phyloP scores from a whole-genome alignment of 2,113 vertebrate species.

The Sisor rabdophorus region DNA sequence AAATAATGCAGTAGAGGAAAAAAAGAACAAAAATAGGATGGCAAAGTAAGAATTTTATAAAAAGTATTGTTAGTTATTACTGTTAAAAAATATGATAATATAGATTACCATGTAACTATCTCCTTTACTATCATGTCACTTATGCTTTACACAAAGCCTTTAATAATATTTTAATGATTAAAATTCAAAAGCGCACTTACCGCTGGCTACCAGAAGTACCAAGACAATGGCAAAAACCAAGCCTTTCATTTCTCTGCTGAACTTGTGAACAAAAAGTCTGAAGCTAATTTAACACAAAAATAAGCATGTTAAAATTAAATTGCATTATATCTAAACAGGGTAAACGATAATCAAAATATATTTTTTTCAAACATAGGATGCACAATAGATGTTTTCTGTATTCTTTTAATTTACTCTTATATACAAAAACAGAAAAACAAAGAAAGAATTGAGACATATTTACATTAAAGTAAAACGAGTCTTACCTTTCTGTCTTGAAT shows the following conservation, averaged over 20 bases:
- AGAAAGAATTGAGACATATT: too few species aligned
- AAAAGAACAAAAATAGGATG: too few species aligned
- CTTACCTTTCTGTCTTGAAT: too few species aligned
- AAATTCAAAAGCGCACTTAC: slow-evolving; percentile 64
- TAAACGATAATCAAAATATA: background rate
- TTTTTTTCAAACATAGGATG: background rate
- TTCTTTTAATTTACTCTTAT: too few species aligned
- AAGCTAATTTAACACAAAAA: background rate
- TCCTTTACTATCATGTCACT: background rate
- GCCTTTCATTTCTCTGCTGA: slow-evolving; percentile 62
- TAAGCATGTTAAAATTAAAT: too few species aligned
- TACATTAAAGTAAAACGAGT: too few species aligned
- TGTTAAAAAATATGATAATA: background rate
- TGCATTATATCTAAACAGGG: background rate
- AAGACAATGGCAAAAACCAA: slow-evolving; percentile 55
- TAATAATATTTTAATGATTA: slow-evolving; percentile 25
- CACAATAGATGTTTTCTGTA: too few species aligned
- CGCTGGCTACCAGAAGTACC: slow-evolving; percentile 58
- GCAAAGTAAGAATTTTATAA: too few species aligned
- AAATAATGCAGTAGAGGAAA: too few species aligned
- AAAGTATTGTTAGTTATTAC: too few species aligned
- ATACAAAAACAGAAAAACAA: too few species aligned
- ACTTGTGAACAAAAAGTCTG: background rate
- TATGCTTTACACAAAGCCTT: background rate
- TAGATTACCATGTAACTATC: background rate